Evolutionary conservation across 2,888 invertebrate species (phyloP).

Genomic region (Epinotia ramella): DNA sequence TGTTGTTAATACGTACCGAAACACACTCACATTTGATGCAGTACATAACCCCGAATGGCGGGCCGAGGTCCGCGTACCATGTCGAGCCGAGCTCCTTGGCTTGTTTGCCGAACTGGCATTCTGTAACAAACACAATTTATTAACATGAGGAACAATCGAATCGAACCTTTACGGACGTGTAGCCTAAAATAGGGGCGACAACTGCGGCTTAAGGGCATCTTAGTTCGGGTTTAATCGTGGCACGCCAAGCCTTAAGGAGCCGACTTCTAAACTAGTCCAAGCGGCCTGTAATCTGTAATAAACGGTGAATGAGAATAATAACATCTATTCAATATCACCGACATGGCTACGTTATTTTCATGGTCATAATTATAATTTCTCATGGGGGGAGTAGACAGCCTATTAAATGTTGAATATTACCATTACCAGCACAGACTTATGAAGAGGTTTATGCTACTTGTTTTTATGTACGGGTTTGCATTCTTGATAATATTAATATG

Average conservation of each 20-base stretch:
- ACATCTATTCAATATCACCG: conserved; percentile 49
- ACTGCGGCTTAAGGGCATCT: conserved; percentile 44
- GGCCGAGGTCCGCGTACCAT: conserved; percentile 97
- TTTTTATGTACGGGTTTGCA: not conserved
- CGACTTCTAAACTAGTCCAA: conserved; percentile 32
- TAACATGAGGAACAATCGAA: conserved; percentile 42
- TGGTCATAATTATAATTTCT: conserved; percentile 46
- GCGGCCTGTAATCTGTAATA: conserved; percentile 19
- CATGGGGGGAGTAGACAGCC: conserved; percentile 47
- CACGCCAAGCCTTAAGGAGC: conserved; percentile 29
- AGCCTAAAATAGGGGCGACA: conserved; percentile 44
- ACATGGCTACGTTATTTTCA: conserved; percentile 49
- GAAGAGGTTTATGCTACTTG: not conserved
- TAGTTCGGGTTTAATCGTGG: conserved; percentile 35
- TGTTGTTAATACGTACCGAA: conserved; percentile 89
- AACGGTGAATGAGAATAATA: conserved; percentile 47
- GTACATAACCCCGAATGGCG: conserved; percentile 97
- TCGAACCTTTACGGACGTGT: conserved; percentile 31
- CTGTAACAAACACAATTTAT: conserved; percentile 86
- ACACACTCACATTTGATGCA: conserved; percentile 98
- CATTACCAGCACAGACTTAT: conserved; percentile 26
- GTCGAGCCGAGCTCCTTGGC: conserved; percentile 94
- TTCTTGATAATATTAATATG: not conserved
- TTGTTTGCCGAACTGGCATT: conserved; percentile 96
- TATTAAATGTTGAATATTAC: conserved; percentile 49